These are phyloP conservation scores for Dicyrtoma fusca DNA, from an alignment of 2,888 invertebrate species.

Conservation along the genomic window DNA sequence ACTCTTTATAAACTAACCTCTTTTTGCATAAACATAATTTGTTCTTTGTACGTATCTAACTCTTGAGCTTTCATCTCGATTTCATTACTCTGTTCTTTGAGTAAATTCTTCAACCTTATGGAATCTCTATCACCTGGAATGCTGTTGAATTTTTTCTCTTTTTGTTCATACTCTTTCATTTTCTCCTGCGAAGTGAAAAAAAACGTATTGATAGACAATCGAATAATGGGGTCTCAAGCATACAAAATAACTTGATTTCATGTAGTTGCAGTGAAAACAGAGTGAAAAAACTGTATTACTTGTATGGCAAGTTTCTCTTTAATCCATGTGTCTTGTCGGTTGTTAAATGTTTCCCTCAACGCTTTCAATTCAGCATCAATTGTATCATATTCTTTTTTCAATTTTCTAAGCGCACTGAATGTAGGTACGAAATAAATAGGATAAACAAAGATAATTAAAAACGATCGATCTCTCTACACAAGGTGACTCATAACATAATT, in stretches of 20 bases:
- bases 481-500: too few species aligned
- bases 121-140: slow-evolving; percentile 34
- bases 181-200: slow-evolving; percentile 59
- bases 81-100: slow-evolving; percentile 76
- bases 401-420: slow-evolving; percentile 66
- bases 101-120: slow-evolving; percentile 63
- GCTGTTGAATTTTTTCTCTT: slow-evolving; percentile 53
- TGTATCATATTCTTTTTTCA: slow-evolving; percentile 68
- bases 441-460: not conserved
- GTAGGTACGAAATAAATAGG: too few species aligned
- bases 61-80: slow-evolving; percentile 72
- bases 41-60: slow-evolving; percentile 70
- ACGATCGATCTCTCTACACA: not conserved
- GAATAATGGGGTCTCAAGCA: not conserved
- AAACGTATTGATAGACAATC: too few species aligned
- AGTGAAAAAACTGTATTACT: too few species aligned
- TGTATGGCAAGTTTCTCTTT: slow-evolving; percentile 73
- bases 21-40: slow-evolving; percentile 72
- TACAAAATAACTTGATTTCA: too few species aligned
- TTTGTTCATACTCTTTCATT: slow-evolving; percentile 61
- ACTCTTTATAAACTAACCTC: slow-evolving; percentile 61
- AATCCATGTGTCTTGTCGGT: slow-evolving; percentile 71
- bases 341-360: slow-evolving; percentile 68
- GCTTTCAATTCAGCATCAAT: slow-evolving; percentile 69
- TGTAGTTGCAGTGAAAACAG: too few species aligned